phyloP scores from a whole-genome alignment of 2,888 invertebrate genomes.

The Tenthredo mesomela region DNA sequence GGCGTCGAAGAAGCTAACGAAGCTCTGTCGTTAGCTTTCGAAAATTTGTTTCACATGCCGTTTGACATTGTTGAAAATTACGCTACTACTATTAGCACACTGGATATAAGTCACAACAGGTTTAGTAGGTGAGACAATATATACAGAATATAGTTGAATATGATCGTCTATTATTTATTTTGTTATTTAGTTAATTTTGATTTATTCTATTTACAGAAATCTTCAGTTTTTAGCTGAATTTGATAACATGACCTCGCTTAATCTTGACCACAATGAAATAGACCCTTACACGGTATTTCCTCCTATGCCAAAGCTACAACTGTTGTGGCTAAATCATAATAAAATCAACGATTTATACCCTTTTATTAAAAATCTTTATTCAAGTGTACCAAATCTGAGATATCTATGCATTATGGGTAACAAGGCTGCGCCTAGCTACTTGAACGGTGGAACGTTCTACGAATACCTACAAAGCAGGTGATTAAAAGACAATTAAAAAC shows the following conservation, averaged over 20 bases:
- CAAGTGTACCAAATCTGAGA: constrained; percentile 86
- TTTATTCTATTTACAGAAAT: constrained; percentile 80
- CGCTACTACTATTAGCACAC: constrained; percentile 65
- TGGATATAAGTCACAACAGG: constrained; percentile 74
- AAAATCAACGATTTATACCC: constrained; percentile 83
- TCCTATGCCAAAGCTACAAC: constrained; percentile 84
- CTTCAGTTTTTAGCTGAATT: constrained; percentile 87
- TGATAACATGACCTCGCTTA: constrained; percentile 86
- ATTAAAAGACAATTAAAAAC: background rate
- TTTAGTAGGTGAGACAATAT: constrained; percentile 71
- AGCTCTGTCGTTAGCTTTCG: constrained; percentile 72
- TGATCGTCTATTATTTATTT: background rate
- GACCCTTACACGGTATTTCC: constrained; percentile 86
- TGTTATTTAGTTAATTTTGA: background rate
- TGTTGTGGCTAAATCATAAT: constrained; percentile 86
- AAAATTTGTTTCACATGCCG: constrained; percentile 73
- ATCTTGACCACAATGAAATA: constrained; percentile 90
- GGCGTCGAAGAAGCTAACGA: constrained; percentile 63
- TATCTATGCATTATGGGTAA: constrained; percentile 93
- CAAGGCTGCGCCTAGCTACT: constrained; percentile 87
- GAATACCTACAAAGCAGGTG: constrained; percentile 89
- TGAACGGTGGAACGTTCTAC: constrained; percentile 87
- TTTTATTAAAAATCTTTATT: constrained; percentile 85
- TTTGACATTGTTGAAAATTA: constrained; percentile 73
- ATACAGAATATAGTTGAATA: background rate